Evolutionary conservation across 2,113 vertebrate species (phyloP).

Genomic region (Furnarius figulus): DNA sequence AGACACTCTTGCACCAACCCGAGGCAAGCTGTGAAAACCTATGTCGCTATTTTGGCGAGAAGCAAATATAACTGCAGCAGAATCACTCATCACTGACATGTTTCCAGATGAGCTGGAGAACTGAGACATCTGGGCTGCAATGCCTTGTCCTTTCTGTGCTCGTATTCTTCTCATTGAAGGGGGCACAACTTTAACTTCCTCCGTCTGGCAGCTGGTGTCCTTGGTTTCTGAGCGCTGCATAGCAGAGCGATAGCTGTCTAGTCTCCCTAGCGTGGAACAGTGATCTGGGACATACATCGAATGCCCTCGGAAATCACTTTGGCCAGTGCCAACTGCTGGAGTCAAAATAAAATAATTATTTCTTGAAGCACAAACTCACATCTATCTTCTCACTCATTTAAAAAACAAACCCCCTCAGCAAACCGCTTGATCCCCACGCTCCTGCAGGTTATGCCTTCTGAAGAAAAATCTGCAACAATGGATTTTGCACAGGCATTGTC

Average conservation of each 20-base stretch:
- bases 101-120: slow-evolving; percentile 89
- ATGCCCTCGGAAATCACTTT: slow-evolving; percentile 82
- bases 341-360: slow-evolving; percentile 69
- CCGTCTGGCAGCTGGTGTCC: slow-evolving; percentile 94
- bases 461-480: slow-evolving; percentile 32
- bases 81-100: slow-evolving; percentile 85
- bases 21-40: slow-evolving; percentile 91
- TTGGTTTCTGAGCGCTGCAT: slow-evolving; percentile 81
- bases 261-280: slow-evolving; percentile 85
- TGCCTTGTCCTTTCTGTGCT: slow-evolving; percentile 92
- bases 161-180: slow-evolving; percentile 94
- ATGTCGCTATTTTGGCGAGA: slow-evolving; percentile 76
- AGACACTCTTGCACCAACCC: slow-evolving; percentile 81
- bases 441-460: neutral
- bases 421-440: neutral
- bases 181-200: slow-evolving; percentile 89
- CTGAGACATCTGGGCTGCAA: slow-evolving; percentile 92
- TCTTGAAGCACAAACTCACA: slow-evolving; percentile 10
- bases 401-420: neutral
- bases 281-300: slow-evolving; percentile 87
- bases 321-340: slow-evolving; percentile 78
- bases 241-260: slow-evolving; percentile 75
- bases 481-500: neutral
- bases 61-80: slow-evolving; percentile 75
- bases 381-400: neutral